Evolutionary conservation across 2,888 invertebrate species (phyloP).

Genomic region (Polyommatus icarus): DNA sequence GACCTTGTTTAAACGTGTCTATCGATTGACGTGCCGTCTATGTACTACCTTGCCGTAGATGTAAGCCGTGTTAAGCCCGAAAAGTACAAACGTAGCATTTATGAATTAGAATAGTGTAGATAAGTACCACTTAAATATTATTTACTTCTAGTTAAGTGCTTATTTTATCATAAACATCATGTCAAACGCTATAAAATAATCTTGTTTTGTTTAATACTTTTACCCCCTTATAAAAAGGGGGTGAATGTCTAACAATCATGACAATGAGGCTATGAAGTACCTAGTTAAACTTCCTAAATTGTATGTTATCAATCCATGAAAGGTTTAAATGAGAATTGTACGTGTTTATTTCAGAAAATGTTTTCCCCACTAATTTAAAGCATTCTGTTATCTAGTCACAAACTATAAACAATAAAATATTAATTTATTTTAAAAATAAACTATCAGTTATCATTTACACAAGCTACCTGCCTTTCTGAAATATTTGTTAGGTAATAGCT

Average conservation of each 20-base stretch:
- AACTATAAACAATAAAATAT: not conserved
- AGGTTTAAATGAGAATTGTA: not conserved
- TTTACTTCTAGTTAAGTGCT: not conserved
- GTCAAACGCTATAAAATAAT: not conserved
- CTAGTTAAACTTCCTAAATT: not conserved
- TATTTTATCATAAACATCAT: not conserved
- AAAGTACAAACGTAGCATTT: constrained; percentile 33
- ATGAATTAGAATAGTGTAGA: not conserved
- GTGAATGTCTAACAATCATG: not conserved
- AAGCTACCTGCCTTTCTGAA: not conserved
- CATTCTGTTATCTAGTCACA: constrained; percentile 6
- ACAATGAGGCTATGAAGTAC: constrained; percentile 24
- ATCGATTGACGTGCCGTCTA: constrained; percentile 43
- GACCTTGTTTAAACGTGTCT: constrained; percentile 61
- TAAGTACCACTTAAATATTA: not conserved
- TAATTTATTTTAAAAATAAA: constrained; percentile 3
- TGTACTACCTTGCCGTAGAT: constrained; percentile 23
- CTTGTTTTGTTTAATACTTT: not conserved
- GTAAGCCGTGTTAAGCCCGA: constrained; percentile 21
- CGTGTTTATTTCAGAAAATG: not conserved
- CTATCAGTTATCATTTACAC: no score
- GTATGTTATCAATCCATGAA: not conserved
- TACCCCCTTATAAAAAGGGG: not conserved
- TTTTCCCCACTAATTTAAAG: not conserved
- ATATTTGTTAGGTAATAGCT: not conserved